A percentile compares a stretch with the other conserved stretches of the same genome.
These are phyloP conservation scores for Acanthurus lineatus DNA, from an alignment of 2,797 vertebrate species.

Conservation along the genomic window DNA sequence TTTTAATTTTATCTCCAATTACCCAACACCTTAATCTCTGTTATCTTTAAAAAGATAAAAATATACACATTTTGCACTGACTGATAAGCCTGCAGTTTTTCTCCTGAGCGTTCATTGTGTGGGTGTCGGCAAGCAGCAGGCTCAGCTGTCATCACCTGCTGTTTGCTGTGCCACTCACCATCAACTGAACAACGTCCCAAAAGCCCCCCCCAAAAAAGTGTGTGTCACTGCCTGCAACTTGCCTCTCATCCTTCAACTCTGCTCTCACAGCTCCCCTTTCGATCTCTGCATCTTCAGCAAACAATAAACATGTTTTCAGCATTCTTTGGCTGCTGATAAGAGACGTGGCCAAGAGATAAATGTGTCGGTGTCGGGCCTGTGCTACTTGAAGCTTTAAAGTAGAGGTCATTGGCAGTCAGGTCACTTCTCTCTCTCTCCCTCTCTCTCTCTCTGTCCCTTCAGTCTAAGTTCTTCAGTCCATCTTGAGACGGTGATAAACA, in stretches of 20 bases:
- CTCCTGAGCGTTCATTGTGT: background rate
- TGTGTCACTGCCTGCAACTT: background rate
- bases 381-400: constrained; percentile 59
- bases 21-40: background rate
- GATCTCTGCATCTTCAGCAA: constrained; percentile 10
- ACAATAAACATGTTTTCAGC: constrained; percentile 33
- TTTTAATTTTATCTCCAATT: background rate
- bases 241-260: background rate
- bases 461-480: constrained; percentile 49
- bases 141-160: constrained; percentile 40
- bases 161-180: constrained; percentile 3
- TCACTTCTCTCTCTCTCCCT: constrained; percentile 56
- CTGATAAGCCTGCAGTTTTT: background rate
- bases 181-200: background rate
- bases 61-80: background rate
- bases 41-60: background rate
- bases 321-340: constrained; percentile 37
- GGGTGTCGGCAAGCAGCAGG: constrained; percentile 8
- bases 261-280: background rate
- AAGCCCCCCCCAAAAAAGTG: background rate
- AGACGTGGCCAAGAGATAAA: constrained; percentile 55
- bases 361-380: constrained; percentile 53
- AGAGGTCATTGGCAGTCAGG: constrained; percentile 72
- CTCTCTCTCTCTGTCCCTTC: constrained; percentile 4
- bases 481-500: constrained; percentile 71